Evolutionary conservation across 2,113 vertebrate species (phyloP).

Genomic region (Macquaria australasica): DNA sequence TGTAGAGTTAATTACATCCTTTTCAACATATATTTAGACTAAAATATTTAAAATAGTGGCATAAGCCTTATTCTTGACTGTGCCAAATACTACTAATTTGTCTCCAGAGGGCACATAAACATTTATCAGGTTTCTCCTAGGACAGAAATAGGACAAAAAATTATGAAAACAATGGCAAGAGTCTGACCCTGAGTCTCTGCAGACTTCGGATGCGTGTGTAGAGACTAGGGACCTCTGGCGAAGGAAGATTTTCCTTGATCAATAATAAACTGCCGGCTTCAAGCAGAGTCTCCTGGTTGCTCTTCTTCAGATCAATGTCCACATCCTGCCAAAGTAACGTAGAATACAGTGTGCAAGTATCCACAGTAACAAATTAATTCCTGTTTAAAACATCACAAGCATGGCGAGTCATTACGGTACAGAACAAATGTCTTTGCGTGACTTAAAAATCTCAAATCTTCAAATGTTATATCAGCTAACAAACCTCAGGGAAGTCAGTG

Average conservation of each 20-base stretch:
- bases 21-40: not conserved
- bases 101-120: not conserved
- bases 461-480: not conserved
- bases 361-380: not conserved
- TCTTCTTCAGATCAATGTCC: constrained; percentile 87
- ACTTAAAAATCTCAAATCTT: not conserved
- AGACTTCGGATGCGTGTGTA: constrained; percentile 87
- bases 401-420: not conserved
- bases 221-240: constrained; percentile 79
- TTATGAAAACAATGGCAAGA: not conserved
- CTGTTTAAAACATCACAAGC: not conserved
- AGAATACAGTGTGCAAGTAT: not conserved
- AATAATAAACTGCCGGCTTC: constrained; percentile 86
- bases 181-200: constrained; percentile 88
- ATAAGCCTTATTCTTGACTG: not conserved
- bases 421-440: not conserved
- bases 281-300: constrained; percentile 86
- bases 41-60: not conserved
- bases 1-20: not conserved
- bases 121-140: not conserved
- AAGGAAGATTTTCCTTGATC: constrained; percentile 64
- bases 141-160: not conserved
- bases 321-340: constrained; percentile 79
- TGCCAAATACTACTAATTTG: not conserved
- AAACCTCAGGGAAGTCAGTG: constrained; percentile 86